Base-by-base conservation (phyloP, 2,888 invertebrate genomes). In the Ashinkailepas kermadecensis region DNA sequence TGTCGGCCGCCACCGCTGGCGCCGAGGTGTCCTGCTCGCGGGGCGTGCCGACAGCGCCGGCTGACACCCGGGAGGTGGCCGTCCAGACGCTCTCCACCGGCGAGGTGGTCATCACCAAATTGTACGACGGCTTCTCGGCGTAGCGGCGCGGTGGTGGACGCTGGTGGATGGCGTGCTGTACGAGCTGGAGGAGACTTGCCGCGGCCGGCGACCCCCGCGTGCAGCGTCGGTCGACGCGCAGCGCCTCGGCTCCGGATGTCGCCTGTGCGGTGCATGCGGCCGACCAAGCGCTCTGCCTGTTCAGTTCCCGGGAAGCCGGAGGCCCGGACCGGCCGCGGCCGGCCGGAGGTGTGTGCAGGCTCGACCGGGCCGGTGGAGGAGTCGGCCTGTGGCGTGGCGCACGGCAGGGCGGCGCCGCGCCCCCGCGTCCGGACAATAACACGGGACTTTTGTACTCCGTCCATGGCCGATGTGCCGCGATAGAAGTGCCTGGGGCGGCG, bases 81-180 rank as follows among this genome's bases (percentile, higher is more conserved):
- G 85, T 93, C 82, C 96, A 96, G 88, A 96, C 96, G 3, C 89
- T 95, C 80, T 95, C 95, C 87, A 96, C 96, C 25, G 96, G 96
- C 81, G 96, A 96, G 87, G 94, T 96, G 86, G 95, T 95, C 81
- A 95, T 96, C 86, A 95, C 95, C 78, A 93, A 94, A 88, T 94
- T 95, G 81, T 85, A 79, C 79, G 79, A 79, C 79, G 79, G 79
- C 79, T 79, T 79, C 74, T 15, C 65, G 65, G 23, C 8, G 65
- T 9, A 9, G 56, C 21, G 65, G 2, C 21, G 56, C 21, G 23
- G 1, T 23, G 65, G 12, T 65, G 65, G 23, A 10, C 8, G 18
- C 23, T 4, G 39, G 39, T 39, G 39, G 2, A 39, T 4, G 39
- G 39, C 39, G 39, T 39, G 39, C 39, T 4, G 39, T 4, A 39